Evolutionary conservation across 2,113 vertebrate genomes (phyloP).

Genomic region (Nannospalax galili): DNA sequence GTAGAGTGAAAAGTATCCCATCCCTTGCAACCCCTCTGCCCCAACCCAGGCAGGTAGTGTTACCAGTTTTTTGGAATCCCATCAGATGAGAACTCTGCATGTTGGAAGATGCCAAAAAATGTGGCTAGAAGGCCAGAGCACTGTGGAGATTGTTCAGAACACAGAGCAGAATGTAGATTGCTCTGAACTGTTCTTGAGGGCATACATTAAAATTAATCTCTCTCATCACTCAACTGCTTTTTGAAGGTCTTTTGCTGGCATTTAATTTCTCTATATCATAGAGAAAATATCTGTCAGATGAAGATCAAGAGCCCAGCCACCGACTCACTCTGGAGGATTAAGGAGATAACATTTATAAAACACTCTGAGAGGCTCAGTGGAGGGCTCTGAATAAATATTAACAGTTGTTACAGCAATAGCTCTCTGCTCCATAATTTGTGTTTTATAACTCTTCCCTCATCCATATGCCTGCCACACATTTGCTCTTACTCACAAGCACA

Average conservation of each 20-base stretch:
- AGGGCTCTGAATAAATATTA: neutral
- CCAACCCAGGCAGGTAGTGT: no score
- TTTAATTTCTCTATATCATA: slow-evolving; percentile 53
- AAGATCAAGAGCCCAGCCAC: slow-evolving; percentile 51
- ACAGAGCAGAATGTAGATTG: neutral
- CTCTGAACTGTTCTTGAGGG: neutral
- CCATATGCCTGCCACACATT: neutral
- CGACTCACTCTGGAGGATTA: neutral
- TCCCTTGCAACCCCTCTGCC: no score
- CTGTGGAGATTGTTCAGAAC: neutral
- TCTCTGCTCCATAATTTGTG: neutral
- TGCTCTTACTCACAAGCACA: neutral
- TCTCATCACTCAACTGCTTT: slow-evolving; percentile 45
- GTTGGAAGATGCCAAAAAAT: slow-evolving; percentile 39
- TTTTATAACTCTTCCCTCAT: neutral
- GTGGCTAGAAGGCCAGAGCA: neutral
- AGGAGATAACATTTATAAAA: slow-evolving; percentile 36
- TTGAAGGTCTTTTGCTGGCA: slow-evolving; percentile 38
- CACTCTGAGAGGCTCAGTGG: slow-evolving; percentile 14
- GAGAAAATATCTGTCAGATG: slow-evolving; percentile 36
- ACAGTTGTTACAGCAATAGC: neutral
- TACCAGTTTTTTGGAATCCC: neutral
- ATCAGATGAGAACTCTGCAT: neutral
- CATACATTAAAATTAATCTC: slow-evolving; percentile 30
- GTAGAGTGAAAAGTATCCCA: neutral